Percentiles rank a stretch among this genome's conserved stretches.
Evolutionary conservation across 2,888 invertebrate species (phyloP).

Genomic region (Carcina quercana): DNA sequence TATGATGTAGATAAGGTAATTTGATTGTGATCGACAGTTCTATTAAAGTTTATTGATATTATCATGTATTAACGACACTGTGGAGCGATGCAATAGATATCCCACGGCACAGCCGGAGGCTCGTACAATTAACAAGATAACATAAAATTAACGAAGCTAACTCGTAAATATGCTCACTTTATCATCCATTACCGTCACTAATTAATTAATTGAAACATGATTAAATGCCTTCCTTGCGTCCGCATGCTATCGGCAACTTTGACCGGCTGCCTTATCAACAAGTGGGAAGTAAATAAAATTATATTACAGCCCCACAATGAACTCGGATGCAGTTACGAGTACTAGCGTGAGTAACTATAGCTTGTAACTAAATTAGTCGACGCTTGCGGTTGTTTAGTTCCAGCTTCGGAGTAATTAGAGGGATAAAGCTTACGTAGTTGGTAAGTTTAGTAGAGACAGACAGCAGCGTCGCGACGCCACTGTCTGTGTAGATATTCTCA

Average conservation of each 20-base stretch:
- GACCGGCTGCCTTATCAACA: constrained; percentile 35
- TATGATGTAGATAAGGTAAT: constrained; percentile 23
- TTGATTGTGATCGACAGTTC: constrained; percentile 25
- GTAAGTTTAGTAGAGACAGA: too few relatives aligned
- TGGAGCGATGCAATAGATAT: constrained; percentile 27
- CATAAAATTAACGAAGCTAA: constrained; percentile 63
- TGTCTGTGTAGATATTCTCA: too few relatives aligned
- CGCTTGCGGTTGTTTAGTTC: too few relatives aligned
- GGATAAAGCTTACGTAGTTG: too few relatives aligned
- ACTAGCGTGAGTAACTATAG: not conserved
- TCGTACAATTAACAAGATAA: constrained; percentile 62
- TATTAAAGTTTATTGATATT: constrained; percentile 5
- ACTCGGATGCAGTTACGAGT: not conserved
- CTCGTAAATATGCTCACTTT: constrained; percentile 65
- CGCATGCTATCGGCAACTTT: constrained; percentile 25
- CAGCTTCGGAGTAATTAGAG: too few relatives aligned
- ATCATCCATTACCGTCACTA: constrained; percentile 70
- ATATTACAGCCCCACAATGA: constrained; percentile 3
- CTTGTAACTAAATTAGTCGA: too few relatives aligned
- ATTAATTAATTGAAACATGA: constrained; percentile 72
- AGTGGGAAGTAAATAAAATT: constrained; percentile 19
- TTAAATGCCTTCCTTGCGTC: constrained; percentile 43
- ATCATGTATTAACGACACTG: constrained; percentile 24
- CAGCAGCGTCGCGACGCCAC: too few relatives aligned
- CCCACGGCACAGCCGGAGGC: constrained; percentile 36